Evolutionary conservation across 2,797 vertebrate species (phyloP).

Genomic region (Hydrophis major): DNA sequence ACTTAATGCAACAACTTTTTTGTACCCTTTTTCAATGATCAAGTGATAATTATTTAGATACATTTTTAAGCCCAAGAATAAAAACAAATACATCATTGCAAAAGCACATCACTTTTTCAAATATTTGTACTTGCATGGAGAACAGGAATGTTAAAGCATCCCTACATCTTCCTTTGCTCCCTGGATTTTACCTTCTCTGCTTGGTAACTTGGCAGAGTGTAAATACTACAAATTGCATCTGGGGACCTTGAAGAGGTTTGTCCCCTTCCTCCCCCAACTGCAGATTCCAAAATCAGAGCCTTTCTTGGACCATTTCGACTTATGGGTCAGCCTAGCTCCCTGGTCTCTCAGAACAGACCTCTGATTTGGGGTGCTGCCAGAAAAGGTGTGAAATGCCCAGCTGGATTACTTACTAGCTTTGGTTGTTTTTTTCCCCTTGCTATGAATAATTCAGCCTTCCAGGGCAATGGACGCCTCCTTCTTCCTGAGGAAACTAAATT

Average conservation of each 20-base stretch:
- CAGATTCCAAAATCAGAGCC: not conserved
- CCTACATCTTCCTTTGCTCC: not conserved
- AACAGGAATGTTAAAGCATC: not conserved
- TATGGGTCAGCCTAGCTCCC: not conserved
- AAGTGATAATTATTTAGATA: not conserved
- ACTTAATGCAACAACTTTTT: not conserved
- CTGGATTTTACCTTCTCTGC: not conserved
- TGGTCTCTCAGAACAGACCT: not conserved
- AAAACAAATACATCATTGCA: not conserved
- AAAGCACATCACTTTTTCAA: not conserved
- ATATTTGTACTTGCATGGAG: not conserved
- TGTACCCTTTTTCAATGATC: not conserved
- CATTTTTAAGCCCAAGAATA: not conserved
- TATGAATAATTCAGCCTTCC: constrained; percentile 60
- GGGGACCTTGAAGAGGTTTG: not conserved
- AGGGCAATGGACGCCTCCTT: constrained; percentile 34
- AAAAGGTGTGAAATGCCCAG: not conserved
- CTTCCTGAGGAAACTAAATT: constrained; percentile 58
- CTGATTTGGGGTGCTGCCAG: not conserved
- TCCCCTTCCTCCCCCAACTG: not conserved
- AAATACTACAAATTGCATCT: not conserved
- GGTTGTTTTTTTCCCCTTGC: fast-evolving
- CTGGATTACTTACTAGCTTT: not conserved
- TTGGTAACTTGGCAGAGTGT: not conserved
- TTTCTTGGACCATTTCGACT: not conserved